Conservation (phyloP, 2,113 vertebrate genomes). For the Sisor rabdophorus region DNA sequence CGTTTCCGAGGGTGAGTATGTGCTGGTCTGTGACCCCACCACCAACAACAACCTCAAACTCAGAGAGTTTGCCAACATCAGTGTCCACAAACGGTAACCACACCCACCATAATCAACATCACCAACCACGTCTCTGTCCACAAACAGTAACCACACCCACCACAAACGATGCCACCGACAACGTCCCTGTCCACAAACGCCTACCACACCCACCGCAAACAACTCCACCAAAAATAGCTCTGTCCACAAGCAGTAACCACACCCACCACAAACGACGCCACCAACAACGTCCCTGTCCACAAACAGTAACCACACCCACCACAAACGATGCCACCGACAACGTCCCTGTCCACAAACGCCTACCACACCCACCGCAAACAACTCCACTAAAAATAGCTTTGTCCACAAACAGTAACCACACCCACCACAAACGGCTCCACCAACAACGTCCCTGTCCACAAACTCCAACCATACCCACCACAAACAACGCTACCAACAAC, state of each 20-base stretch:
- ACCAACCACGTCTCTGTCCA: no score
- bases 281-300: no score
- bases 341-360: not conserved
- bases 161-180: not conserved
- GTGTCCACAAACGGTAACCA: not conserved
- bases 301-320: constrained; percentile 26
- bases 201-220: not conserved
- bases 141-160: constrained; percentile 28
- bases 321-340: not conserved
- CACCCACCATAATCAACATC: not conserved
- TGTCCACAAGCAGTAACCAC: not conserved
- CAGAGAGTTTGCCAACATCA: no score
- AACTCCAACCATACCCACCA: constrained; percentile 27
- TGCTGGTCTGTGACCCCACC: not conserved
- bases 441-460: no score
- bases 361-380: not conserved
- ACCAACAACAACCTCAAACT: not conserved
- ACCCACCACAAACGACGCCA: not conserved
- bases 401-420: not conserved
- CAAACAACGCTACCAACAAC: not conserved
- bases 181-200: not conserved
- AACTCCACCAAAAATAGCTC: no score
- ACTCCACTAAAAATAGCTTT: no score
- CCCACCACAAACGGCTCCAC: not conserved
- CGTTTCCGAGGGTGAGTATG: constrained; percentile 82